Conservation (phyloP, 2,113 vertebrate species). For the Oncorhynchus mykiss region DNA sequence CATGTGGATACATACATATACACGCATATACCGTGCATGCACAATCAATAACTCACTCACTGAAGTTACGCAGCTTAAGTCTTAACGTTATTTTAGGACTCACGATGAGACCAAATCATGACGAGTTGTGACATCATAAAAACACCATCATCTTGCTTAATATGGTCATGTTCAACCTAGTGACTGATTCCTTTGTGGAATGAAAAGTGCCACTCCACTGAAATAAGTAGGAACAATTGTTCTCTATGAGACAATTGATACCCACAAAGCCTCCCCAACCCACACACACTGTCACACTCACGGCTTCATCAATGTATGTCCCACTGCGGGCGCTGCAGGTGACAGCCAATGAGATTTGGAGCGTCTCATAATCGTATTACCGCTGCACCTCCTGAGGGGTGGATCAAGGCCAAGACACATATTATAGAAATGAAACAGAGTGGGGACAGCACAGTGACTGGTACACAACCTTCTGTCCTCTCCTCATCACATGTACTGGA, state of each 20-base stretch:
- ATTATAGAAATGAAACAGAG: conserved; percentile 68
- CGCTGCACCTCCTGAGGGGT: conserved; percentile 48
- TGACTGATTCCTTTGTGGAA: not conserved
- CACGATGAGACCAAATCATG: no score
- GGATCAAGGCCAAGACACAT: conserved; percentile 71
- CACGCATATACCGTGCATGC: no score
- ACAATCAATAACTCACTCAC: no score
- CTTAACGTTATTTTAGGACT: no score
- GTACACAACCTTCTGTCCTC: conserved; percentile 4
- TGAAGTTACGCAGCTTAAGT: no score
- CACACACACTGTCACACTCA: conserved; percentile 25
- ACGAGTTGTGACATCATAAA: no score
- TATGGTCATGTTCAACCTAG: no score
- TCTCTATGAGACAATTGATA: no score
- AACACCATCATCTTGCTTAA: no score
- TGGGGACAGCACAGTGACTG: conserved; percentile 2
- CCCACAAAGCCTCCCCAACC: not conserved
- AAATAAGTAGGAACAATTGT: not conserved
- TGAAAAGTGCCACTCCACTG: not conserved
- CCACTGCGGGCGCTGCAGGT: conserved; percentile 41
- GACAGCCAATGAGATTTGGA: conserved; percentile 64
- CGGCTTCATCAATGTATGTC: conserved; percentile 54
- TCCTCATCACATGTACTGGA: not conserved
- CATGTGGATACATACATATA: no score
- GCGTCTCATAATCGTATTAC: conserved; percentile 67